Evolutionary conservation across 2,888 invertebrate species (phyloP).

Genomic region (Hypselothyrea guttata): DNA sequence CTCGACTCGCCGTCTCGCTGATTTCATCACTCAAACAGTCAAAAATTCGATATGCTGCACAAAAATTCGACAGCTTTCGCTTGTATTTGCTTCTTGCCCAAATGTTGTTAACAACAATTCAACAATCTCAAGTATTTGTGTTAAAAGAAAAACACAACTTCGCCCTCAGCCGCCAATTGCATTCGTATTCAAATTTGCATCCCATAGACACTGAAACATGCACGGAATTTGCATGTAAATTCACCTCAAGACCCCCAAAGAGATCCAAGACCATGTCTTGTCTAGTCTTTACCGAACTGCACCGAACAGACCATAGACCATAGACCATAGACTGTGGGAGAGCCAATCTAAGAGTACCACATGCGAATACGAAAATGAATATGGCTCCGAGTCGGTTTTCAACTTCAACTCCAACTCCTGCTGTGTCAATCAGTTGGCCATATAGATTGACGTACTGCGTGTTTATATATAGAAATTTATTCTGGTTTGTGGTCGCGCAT

Average conservation of each 20-base stretch:
- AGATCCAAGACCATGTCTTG: neutral
- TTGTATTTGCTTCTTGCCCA: slow-evolving; percentile 26
- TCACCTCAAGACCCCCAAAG: slow-evolving; percentile 9
- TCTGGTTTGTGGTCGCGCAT: slow-evolving; percentile 36
- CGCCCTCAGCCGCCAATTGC: slow-evolving; percentile 9
- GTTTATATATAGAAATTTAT: slow-evolving; percentile 17
- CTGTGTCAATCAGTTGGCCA: slow-evolving; percentile 42
- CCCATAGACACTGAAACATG: slow-evolving; percentile 27
- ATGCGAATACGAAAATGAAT: too few species aligned
- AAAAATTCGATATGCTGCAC: slow-evolving; percentile 27
- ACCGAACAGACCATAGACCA: slow-evolving; percentile 1
- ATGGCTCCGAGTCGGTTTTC: neutral
- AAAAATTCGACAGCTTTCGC: slow-evolving; percentile 42
- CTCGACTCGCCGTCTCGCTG: slow-evolving; percentile 29
- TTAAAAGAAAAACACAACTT: slow-evolving; percentile 25
- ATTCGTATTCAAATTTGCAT: slow-evolving; percentile 47
- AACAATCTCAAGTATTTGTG: slow-evolving; percentile 20
- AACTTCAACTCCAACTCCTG: slow-evolving; percentile 14
- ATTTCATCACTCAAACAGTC: slow-evolving; percentile 46
- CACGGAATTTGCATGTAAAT: slow-evolving; percentile 42
- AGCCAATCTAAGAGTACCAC: neutral
- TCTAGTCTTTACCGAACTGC: slow-evolving; percentile 1
- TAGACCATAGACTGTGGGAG: slow-evolving; percentile 20
- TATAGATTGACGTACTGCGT: slow-evolving; percentile 23
- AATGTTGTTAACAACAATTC: slow-evolving; percentile 27